Conservation (phyloP, 2,797 vertebrate genomes). For the Percopsis omiscomaycus region DNA sequence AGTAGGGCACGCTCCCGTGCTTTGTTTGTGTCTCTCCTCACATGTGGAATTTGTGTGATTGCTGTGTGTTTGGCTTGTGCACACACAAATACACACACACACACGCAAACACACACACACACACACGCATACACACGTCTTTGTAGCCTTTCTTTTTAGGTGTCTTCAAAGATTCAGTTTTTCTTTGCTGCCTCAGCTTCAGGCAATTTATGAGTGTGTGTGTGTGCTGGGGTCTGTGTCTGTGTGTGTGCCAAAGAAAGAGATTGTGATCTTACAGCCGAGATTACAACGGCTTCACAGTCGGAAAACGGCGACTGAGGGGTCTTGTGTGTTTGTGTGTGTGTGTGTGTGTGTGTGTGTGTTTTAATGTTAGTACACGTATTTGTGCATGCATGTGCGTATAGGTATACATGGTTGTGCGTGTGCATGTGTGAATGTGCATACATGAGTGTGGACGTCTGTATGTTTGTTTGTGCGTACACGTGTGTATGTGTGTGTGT, state of each 20-base stretch:
- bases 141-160: slow-evolving; percentile 61
- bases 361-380: slow-evolving; percentile 10
- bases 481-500: slow-evolving; percentile 3
- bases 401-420: slow-evolving; percentile 24
- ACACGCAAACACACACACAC: slow-evolving; percentile 34
- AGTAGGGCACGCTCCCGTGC: slow-evolving; percentile 64
- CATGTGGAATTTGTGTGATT: slow-evolving; percentile 17
- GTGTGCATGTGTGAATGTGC: slow-evolving; percentile 21
- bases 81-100: slow-evolving; percentile 32
- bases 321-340: slow-evolving; percentile 32
- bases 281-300: slow-evolving; percentile 68
- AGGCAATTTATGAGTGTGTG: slow-evolving; percentile 46
- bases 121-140: slow-evolving; percentile 39
- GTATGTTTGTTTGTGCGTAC: slow-evolving; percentile 4
- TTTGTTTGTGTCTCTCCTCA: slow-evolving; percentile 27
- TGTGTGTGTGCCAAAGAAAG: slow-evolving; percentile 55
- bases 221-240: slow-evolving; percentile 27
- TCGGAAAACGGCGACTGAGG: slow-evolving; percentile 56
- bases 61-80: slow-evolving; percentile 1
- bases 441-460: slow-evolving; percentile 24
- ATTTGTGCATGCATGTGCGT: background rate
- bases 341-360: slow-evolving; percentile 24
- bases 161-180: slow-evolving; percentile 63
- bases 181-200: slow-evolving; percentile 62
- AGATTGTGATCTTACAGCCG: slow-evolving; percentile 73